Evolutionary conservation across 1,140 invertebrate species (phyloP), one percentile per base, ranked within the genome.

Genomic region (Papilio helenus): DNA sequence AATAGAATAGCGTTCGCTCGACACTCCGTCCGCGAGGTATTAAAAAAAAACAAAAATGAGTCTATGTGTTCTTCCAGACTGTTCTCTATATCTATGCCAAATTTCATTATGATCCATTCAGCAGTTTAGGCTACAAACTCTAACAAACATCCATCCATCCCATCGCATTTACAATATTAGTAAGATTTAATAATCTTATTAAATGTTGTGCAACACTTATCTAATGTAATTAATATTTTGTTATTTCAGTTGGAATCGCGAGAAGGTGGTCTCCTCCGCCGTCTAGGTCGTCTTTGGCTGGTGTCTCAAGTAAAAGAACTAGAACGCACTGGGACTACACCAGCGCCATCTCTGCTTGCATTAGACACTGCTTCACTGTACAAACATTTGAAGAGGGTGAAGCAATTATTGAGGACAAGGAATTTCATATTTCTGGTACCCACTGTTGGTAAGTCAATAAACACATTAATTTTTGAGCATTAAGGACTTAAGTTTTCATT

Each of bases 361-460:
- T 89, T 90, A 55, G 95, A 92, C 87, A 93, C 85, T 23, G 94
- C 91, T 72, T 93, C 91, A 76, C 91, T 94, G 7, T 80, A 90
- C 61, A 86, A 87, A 80, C 96, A 97, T 87, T 96, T 97, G 76
- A 95, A 96, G 34, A 95, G 97, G 58, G 96, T 99, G 23, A 98
- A 98, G 87, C 97, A 97, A 83, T 93, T 99, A 46, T 96, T 98
- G 7, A 84, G 85, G 1, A 84, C 90, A 3, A 79, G 85, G 1
- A 90, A 88, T 61, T 93, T 92, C n/a, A 83, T 92, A 68, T 87
- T 92, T 20, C 86, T 94, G 18, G 84, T 92, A 23, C 90, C 90
- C 8, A 85, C 86, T 79, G 83, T 92, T 79, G 92, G 91, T 92
- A 82, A 86, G 61, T 68, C 12, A 7, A 14, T 16, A 23, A 12